phyloP scores from a whole-genome alignment of 2,888 invertebrate species.

The Aproaerema taeniolella region DNA sequence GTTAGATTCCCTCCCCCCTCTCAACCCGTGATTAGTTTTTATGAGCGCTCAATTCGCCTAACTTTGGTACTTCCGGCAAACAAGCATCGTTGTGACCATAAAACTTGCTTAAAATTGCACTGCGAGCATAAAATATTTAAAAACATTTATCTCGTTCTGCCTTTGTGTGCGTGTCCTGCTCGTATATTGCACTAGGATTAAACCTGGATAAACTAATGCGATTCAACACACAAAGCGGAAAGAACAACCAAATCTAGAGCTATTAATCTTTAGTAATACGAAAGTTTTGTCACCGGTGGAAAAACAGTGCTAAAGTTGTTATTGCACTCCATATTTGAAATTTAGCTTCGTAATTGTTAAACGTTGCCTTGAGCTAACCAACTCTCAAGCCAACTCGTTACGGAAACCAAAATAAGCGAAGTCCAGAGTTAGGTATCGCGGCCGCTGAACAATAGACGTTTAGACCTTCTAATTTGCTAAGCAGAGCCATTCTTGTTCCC shows the following conservation, averaged over 20 bases:
- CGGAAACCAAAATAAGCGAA: slow-evolving; percentile 31
- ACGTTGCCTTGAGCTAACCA: slow-evolving; percentile 18
- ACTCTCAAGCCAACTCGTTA: slow-evolving; percentile 40
- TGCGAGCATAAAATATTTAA: slow-evolving; percentile 3
- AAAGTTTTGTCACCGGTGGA: too few species aligned
- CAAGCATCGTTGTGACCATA: slow-evolving; percentile 17
- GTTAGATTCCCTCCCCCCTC: slow-evolving; percentile 33
- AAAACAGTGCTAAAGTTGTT: slow-evolving; percentile 18
- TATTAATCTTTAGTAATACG: slow-evolving; percentile 8
- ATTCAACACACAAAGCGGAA: slow-evolving; percentile 1
- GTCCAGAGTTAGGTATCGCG: slow-evolving; percentile 25
- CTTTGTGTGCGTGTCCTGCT: too few species aligned
- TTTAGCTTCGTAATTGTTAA: slow-evolving; percentile 29
- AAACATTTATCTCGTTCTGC: background rate
- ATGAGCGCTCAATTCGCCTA: slow-evolving; percentile 37
- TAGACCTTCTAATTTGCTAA: slow-evolving; percentile 19
- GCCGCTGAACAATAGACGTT: slow-evolving; percentile 16
- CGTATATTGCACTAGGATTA: background rate
- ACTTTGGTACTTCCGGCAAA: slow-evolving; percentile 33
- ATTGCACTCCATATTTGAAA: slow-evolving; percentile 27
- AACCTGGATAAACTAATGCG: background rate
- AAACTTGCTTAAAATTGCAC: slow-evolving; percentile 6
- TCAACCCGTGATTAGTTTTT: slow-evolving; percentile 60
- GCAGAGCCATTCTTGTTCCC: slow-evolving; percentile 31
- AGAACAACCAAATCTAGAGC: slow-evolving; percentile 4